Percentiles rank a stretch among this genome's conserved stretches.
phyloP scores from a whole-genome alignment of 2,888 invertebrate genomes.

The Synergus umbraculus region DNA sequence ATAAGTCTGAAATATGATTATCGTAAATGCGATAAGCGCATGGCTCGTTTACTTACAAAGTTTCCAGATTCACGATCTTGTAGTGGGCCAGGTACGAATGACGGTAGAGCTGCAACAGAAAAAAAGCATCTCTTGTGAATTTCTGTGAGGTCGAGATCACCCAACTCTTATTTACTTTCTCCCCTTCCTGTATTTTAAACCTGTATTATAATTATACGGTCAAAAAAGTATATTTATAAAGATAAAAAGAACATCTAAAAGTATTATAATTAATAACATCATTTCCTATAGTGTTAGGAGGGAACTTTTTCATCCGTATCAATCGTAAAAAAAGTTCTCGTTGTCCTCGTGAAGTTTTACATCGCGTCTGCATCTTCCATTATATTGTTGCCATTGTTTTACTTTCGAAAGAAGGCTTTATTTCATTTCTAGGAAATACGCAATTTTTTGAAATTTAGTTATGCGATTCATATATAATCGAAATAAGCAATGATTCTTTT shows the following conservation, averaged over 20 bases:
- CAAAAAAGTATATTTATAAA: background rate
- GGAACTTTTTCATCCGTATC: background rate
- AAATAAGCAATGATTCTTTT: background rate
- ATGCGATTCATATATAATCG: background rate
- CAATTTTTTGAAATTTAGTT: background rate
- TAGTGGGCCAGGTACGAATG: conserved; percentile 89
- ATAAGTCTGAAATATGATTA: conserved; percentile 72
- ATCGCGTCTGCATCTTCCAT: background rate
- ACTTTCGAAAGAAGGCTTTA: background rate
- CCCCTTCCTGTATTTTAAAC: background rate
- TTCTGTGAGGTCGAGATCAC: background rate
- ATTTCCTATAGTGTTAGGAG: background rate
- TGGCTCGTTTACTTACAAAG: conserved; percentile 76
- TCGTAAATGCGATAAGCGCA: conserved; percentile 67
- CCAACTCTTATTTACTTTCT: background rate
- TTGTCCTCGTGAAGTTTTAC: too few species aligned
- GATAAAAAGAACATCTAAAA: too few species aligned
- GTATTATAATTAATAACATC: background rate
- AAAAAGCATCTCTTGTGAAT: conserved; percentile 45
- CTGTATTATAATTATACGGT: background rate
- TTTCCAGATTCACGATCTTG: conserved; percentile 82
- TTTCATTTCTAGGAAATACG: background rate
- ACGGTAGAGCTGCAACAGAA: conserved; percentile 84
- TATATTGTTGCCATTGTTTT: background rate
- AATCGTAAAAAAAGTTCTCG: too few species aligned